Evolutionary conservation across 2,888 invertebrate genomes (phyloP).

Genomic region (Xestia xanthographa): DNA sequence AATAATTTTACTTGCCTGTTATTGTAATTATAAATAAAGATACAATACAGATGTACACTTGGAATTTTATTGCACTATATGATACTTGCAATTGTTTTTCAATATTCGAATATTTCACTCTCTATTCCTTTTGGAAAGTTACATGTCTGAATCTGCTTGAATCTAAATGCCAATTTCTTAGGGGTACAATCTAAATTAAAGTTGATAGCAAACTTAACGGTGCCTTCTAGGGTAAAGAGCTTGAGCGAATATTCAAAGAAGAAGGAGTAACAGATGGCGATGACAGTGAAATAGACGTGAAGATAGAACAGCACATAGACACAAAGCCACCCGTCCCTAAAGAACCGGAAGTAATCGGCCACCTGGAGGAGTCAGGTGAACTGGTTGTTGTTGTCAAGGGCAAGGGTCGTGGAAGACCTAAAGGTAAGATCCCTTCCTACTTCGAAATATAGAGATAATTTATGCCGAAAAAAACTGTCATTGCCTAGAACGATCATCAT

Average conservation of each 20-base stretch:
- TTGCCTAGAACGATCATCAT: background rate
- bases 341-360: slow-evolving; percentile 92
- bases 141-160: background rate
- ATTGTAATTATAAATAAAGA: background rate
- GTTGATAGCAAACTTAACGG: background rate
- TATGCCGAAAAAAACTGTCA: background rate
- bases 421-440: slow-evolving; percentile 71
- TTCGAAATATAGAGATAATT: background rate
- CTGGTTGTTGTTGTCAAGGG: slow-evolving; percentile 91
- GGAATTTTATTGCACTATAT: background rate
- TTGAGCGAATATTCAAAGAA: slow-evolving; percentile 93
- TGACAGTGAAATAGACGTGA: slow-evolving; percentile 85
- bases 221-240: slow-evolving; percentile 92
- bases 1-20: background rate
- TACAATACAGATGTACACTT: background rate
- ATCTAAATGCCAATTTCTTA: background rate
- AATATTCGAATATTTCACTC: background rate
- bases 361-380: slow-evolving; percentile 92
- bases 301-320: slow-evolving; percentile 63
- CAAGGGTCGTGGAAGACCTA: slow-evolving; percentile 90
- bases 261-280: slow-evolving; percentile 93
- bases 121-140: background rate
- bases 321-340: slow-evolving; percentile 71
- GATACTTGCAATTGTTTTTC: background rate
- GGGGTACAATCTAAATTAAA: background rate